A percentile compares a stretch with the other conserved stretches of the same genome.
Conservation (phyloP, 2,888 invertebrate species). For the Drosophila sordidula region DNA sequence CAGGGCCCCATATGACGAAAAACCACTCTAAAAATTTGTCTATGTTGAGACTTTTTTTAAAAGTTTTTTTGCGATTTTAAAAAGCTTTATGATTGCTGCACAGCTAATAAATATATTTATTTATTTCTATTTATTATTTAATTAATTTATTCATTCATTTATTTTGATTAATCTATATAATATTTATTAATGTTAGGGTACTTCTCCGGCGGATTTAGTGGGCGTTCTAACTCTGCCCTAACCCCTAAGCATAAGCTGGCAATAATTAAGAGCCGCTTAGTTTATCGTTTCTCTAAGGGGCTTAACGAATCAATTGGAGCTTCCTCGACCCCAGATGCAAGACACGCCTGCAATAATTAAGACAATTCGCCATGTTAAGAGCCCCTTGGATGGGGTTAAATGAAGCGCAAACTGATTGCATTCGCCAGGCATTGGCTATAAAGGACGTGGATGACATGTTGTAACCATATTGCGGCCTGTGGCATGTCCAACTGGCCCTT, state of each 20-base stretch:
- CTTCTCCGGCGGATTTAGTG: not conserved
- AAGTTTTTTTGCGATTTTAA: too few relatives aligned
- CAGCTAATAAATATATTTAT: too few relatives aligned
- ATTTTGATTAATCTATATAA: too few relatives aligned
- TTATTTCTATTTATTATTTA: too few relatives aligned
- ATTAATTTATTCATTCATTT: too few relatives aligned
- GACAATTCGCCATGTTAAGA: constrained; percentile 62
- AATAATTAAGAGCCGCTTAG: not conserved
- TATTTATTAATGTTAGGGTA: not conserved
- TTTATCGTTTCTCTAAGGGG: not conserved
- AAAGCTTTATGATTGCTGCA: too few relatives aligned
- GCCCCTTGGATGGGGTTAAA: constrained; percentile 54
- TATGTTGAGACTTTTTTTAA: too few relatives aligned
- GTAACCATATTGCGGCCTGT: constrained; percentile 55
- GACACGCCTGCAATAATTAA: constrained; percentile 60
- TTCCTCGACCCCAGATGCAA: not conserved
- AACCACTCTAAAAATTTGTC: too few relatives aligned
- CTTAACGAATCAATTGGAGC: not conserved
- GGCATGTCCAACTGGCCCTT: constrained; percentile 54
- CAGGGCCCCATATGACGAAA: too few relatives aligned
- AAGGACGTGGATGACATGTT: constrained; percentile 44
- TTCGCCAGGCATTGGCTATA: constrained; percentile 28
- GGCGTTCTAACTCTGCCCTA: too few relatives aligned
- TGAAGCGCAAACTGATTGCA: constrained; percentile 69
- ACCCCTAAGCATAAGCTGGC: too few relatives aligned